phyloP scores from a whole-genome alignment of 2,888 invertebrate genomes.

The Argynnis bischoffii region DNA sequence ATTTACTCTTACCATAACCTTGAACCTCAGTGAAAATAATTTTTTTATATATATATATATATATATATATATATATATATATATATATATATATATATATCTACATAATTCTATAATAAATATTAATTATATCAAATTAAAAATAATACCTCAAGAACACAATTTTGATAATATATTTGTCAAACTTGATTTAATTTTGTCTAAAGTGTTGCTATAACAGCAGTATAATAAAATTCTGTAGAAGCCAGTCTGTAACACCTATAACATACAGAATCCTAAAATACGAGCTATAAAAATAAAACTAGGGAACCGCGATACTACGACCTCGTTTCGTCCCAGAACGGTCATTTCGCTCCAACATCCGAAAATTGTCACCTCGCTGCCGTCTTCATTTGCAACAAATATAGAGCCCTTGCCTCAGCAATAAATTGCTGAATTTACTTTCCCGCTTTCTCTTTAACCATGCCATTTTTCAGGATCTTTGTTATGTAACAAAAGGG shows the following conservation, averaged over 20 bases:
- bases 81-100: too few species aligned
- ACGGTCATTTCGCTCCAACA: conserved; percentile 67
- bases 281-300: conserved; percentile 56
- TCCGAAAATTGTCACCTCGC: conserved; percentile 78
- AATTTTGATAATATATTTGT: conserved; percentile 12
- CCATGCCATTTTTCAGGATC: conserved; percentile 73
- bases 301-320: conserved; percentile 54
- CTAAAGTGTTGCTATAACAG: conserved; percentile 21
- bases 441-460: conserved; percentile 67
- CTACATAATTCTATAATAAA: too few species aligned
- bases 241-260: conserved; percentile 34
- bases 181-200: conserved; percentile 23
- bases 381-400: conserved; percentile 79
- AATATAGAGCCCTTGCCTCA: conserved; percentile 69
- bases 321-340: conserved; percentile 55
- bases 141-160: background rate
- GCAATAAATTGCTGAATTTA: conserved; percentile 79
- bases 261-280: conserved; percentile 42
- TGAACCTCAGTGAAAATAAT: too few species aligned
- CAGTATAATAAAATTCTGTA: conserved; percentile 32
- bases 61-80: too few species aligned
- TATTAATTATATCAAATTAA: background rate
- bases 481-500: conserved; percentile 65
- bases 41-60: too few species aligned
- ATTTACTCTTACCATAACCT: too few species aligned